Evolutionary conservation across 2,113 vertebrate species (phyloP).

Genomic region (Dasypus novemcinctus): DNA sequence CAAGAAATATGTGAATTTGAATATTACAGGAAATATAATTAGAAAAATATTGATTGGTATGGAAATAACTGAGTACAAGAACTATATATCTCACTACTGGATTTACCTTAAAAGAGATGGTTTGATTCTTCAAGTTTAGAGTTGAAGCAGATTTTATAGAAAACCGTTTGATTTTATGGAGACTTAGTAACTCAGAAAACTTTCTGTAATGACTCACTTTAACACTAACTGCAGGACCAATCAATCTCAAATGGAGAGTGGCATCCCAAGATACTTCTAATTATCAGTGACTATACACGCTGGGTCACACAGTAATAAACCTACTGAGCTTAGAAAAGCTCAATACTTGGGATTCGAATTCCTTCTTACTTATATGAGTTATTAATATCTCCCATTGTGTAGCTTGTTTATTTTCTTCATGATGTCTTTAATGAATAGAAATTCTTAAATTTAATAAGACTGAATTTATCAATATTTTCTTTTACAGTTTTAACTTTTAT

Average conservation of each 20-base stretch:
- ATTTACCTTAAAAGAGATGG: background rate
- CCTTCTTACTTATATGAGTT: background rate
- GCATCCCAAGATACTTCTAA: background rate
- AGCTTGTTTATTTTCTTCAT: conserved; percentile 3
- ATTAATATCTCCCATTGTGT: background rate
- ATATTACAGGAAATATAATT: background rate
- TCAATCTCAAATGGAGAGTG: background rate
- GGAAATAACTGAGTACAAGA: background rate
- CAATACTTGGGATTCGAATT: background rate
- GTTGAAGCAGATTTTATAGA: background rate
- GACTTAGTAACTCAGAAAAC: conserved; percentile 18
- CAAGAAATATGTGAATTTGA: conserved; percentile 2
- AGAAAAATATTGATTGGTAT: background rate
- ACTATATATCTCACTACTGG: background rate
- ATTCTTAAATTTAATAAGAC: background rate
- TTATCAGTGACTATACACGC: background rate
- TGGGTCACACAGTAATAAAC: background rate
- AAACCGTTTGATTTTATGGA: background rate
- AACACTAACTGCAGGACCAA: background rate
- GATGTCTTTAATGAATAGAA: background rate
- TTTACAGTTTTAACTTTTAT: background rate
- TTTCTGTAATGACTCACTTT: conserved; percentile 10
- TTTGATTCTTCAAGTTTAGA: background rate
- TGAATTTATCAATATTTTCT: background rate
- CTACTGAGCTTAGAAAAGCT: background rate